Evolutionary conservation across 2,797 vertebrate genomes (phyloP).

Genomic region (Anabas testudineus): DNA sequence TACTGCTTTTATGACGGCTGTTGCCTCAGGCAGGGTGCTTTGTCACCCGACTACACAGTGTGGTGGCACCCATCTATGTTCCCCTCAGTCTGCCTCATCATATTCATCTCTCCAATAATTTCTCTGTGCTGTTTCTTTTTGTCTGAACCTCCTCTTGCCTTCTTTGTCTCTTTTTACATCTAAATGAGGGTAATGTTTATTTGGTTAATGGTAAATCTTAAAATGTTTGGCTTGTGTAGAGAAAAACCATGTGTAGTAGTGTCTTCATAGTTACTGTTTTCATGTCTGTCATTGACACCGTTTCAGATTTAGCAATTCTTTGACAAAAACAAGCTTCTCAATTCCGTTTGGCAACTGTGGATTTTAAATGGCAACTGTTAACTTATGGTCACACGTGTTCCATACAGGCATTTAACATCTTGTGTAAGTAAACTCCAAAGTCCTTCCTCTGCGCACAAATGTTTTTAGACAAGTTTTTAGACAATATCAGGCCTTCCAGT

Average conservation of each 20-base stretch:
- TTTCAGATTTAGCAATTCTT: constrained; percentile 6
- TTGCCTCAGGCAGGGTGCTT: constrained; percentile 72
- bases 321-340: not conserved
- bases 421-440: too few relatives aligned
- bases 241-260: constrained; percentile 4
- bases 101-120: constrained; percentile 51
- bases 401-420: too few relatives aligned
- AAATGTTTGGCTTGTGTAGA: constrained; percentile 25
- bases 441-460: too few relatives aligned
- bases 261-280: not conserved
- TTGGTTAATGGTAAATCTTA: constrained; percentile 23
- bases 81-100: constrained; percentile 47
- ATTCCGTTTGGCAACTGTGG: not conserved
- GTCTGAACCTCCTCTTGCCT: constrained; percentile 16
- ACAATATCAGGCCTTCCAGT: too few relatives aligned
- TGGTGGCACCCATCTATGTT: constrained; percentile 42
- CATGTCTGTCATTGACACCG: not conserved
- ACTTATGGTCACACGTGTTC: too few relatives aligned
- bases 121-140: constrained; percentile 46
- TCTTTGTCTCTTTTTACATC: not conserved
- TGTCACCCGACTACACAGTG: constrained; percentile 67
- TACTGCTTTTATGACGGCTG: constrained; percentile 81
- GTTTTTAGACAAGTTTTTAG: too few relatives aligned
- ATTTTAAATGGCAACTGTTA: not conserved
- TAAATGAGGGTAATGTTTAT: constrained; percentile 42